A percentile compares a stretch with the other conserved stretches of the same genome.
phyloP scores from a whole-genome alignment of 2,888 invertebrate species.

The Ctenicera cuprea region DNA sequence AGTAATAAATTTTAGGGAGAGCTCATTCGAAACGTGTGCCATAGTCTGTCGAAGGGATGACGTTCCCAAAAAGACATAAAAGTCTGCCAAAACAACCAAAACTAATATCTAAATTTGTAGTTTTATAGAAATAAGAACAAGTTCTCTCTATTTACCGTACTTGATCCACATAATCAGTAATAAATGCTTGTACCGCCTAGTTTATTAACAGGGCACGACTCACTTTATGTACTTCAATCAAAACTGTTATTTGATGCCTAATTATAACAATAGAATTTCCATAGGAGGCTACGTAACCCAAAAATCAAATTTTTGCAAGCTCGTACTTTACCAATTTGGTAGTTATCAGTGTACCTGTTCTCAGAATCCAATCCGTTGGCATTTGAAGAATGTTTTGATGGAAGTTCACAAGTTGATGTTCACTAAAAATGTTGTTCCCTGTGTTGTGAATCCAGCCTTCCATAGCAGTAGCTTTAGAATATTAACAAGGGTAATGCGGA shows the following conservation, averaged over 20 bases:
- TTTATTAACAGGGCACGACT: conserved; percentile 32
- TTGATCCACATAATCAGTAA: conserved; percentile 37
- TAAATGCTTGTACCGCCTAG: conserved; percentile 30
- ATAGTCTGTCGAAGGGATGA: conserved; percentile 28
- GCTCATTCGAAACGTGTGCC: conserved; percentile 12
- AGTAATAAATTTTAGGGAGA: conserved; percentile 11
- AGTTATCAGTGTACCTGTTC: too few relatives aligned
- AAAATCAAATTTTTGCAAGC: too few relatives aligned
- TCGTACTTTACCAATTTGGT: too few relatives aligned
- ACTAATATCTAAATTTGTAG: conserved; percentile 48
- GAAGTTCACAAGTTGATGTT: conserved; percentile 21
- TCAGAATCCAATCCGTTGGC: too few relatives aligned
- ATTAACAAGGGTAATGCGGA: conserved; percentile 23
- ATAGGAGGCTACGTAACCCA: too few relatives aligned
- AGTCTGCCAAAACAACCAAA: conserved; percentile 52
- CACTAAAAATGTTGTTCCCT: conserved; percentile 24
- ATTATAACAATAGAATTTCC: too few relatives aligned
- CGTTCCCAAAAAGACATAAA: conserved; percentile 27
- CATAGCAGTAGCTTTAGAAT: conserved; percentile 41
- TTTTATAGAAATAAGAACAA: conserved; percentile 38
- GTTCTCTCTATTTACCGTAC: conserved; percentile 40
- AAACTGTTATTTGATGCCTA: background rate
- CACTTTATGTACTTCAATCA: conserved; percentile 10
- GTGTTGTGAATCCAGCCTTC: conserved; percentile 45
- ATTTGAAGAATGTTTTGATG: too few relatives aligned